Evolutionary conservation across 1,140 invertebrate species (phyloP), one percentile per base, ranked within the genome.

Genomic region (Caligus rogercresseyi): DNA sequence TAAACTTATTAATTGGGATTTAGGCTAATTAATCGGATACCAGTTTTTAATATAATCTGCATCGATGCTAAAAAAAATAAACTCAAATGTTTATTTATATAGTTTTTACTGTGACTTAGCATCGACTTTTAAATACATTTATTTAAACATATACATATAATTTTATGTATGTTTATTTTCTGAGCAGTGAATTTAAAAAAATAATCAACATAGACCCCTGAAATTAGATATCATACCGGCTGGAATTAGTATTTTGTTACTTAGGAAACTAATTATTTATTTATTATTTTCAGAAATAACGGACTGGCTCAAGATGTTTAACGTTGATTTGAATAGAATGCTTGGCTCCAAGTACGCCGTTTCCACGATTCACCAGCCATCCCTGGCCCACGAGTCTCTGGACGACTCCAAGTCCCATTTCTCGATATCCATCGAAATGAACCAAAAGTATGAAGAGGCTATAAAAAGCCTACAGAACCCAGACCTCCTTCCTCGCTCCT

Each of bases 381-480:
- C 61, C 1, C 65, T 68, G 21, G 64, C 62, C 25, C 25, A 58
- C 56, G 55, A 66, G 80, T 81, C 15, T 77, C 79, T 43, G 7
- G 65, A 81, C 81, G 79, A 82, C 52, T 87, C 85, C 69, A 81
- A 80, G n/a, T 43, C 68, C 86, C 84, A 1, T 82, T 79, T 67
- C 83, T 81, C 0, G 81, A 78, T 0, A 80, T 87, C 14, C 84
- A 83, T n/a, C 83, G 84, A 0, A 80, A 83, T 0, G 81, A 84
- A 67, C 68, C 87, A 4, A 82, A 83, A 0, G 19, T 13, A 31
- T 25, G n/a, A 58, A 31, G 84, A 87, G 2, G 86, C 89, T 0
- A 87, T 90, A 76, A 87, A 86, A 4, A 87, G 87, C 2, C 73
- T 92, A 3, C 83, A 87, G 69, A 89, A 87, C 69, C 89, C 89